Percentiles rank a stretch among this genome's conserved stretches.
These are phyloP conservation scores for Synergus japonicus DNA, from an alignment of 2,888 invertebrate genomes.

Conservation along the genomic window DNA sequence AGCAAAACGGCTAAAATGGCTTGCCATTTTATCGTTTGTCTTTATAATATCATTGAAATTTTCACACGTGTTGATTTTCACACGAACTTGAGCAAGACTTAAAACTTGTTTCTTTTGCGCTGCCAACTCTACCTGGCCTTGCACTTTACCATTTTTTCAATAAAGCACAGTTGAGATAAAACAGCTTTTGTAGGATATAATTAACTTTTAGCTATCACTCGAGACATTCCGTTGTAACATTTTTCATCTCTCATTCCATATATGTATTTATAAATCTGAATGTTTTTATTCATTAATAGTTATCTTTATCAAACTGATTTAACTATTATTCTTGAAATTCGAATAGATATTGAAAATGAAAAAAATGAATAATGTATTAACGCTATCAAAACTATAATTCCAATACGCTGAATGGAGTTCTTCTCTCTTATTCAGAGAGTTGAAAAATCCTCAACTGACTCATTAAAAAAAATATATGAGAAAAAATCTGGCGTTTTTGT, in stretches of 20 bases:
- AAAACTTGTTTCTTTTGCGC: not conserved
- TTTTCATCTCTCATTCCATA: too few relatives aligned
- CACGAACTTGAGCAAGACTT: slow-evolving; percentile 3
- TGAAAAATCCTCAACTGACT: not conserved
- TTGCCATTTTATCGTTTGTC: not conserved
- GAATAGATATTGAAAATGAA: not conserved
- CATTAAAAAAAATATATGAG: not conserved
- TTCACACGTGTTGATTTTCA: not conserved
- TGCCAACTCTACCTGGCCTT: not conserved
- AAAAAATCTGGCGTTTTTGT: not conserved
- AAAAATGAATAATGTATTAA: not conserved
- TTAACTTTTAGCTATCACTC: not conserved
- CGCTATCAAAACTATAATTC: not conserved
- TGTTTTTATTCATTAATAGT: too few relatives aligned
- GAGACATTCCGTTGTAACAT: not conserved
- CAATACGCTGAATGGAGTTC: not conserved
- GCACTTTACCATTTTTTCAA: not conserved
- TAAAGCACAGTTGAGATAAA: not conserved
- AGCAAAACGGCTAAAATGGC: not conserved
- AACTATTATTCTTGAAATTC: too few relatives aligned
- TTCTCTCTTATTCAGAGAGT: not conserved
- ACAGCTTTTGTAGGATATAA: not conserved
- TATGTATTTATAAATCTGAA: too few relatives aligned
- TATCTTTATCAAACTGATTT: too few relatives aligned
- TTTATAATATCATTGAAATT: not conserved